Evolutionary conservation across 2,113 vertebrate genomes (phyloP), one percentile per base, ranked within the genome.

Genomic region (Galemys pyrenaicus): DNA sequence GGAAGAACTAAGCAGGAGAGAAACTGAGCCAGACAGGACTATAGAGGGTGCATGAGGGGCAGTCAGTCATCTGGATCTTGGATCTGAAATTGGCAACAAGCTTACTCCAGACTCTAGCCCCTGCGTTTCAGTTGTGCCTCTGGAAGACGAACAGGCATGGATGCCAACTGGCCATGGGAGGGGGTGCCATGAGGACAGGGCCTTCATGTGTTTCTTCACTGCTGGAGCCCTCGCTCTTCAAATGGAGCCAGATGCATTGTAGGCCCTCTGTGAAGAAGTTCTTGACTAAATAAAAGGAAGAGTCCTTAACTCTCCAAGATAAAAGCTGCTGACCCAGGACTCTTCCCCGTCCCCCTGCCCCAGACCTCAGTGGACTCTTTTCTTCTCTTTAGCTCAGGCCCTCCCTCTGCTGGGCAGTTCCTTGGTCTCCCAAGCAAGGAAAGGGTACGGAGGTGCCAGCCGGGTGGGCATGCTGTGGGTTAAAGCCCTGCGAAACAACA

Each of bases 331-430:
- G 64, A 62, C 86, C 49, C 16, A 51, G 80, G 32, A 35, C 6
- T 32, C n/a, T 60, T 44, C 56, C 44, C 67, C 19, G 0, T 6
- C 49, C n/a, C 41, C 26, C 44, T 19, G 22, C 44, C 35, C 28
- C 39, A 13, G 39, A 41, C 71, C 54, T 46, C 68, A 44, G 64
- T 32, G 15, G n/a, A 82, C 62, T 30, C 86, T 93, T 91, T 75
- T 90, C 74, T 92, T 91, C 74, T 95, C 75, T 68, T 95, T 93
- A 92, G 95, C 96, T 97, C 96, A 96, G 95, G 95, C 94, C 96
- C 95, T 97, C 96, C 96, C 96, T 97, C 96, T 94, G 73, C 94
- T 90, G 96, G 96, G 81, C 83, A 88, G 80, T 95, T 90, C 93
- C 91, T 94, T 75, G 81, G 94, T 96, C 94, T 96, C 73, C 65